Percentiles rank a stretch among this genome's conserved stretches.
phyloP scores from a whole-genome alignment of 2,888 invertebrate species.

The Imbricaverruca yamaguchii region DNA sequence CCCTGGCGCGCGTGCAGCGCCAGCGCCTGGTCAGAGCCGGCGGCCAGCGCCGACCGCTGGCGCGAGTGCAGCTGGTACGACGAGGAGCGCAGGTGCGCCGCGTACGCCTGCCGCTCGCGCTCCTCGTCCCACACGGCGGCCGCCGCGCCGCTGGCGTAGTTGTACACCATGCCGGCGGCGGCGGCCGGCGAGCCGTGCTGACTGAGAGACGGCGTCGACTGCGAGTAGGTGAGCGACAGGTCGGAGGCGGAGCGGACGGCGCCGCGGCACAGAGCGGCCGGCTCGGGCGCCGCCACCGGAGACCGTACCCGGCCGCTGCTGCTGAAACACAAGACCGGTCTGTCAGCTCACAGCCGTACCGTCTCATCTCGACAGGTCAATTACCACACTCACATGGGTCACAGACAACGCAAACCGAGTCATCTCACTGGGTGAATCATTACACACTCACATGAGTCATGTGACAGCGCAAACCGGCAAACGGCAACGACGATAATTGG shows the following conservation, averaged over 20 bases:
- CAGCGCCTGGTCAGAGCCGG: slow-evolving; percentile 4
- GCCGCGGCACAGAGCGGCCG: slow-evolving; percentile 31
- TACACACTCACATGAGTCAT: too few relatives aligned
- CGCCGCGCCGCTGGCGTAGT: slow-evolving; percentile 35
- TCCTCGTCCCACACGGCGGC: slow-evolving; percentile 29
- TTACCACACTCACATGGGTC: slow-evolving; percentile 2
- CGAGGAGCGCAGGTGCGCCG: slow-evolving; percentile 34
- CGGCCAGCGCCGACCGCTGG: slow-evolving; percentile 31
- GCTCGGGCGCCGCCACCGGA: slow-evolving; percentile 28
- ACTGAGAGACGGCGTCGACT: slow-evolving; percentile 36
- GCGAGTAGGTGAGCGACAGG: slow-evolving; percentile 29
- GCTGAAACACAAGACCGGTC: background rate
- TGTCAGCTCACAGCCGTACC: background rate
- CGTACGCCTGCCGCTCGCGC: slow-evolving; percentile 33
- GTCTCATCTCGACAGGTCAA: background rate
- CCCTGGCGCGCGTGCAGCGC: slow-evolving; percentile 15
- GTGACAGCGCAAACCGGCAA: too few relatives aligned
- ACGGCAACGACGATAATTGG: too few relatives aligned
- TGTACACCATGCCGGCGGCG: slow-evolving; percentile 29
- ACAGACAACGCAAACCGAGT: background rate
- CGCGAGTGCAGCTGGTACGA: slow-evolving; percentile 34
- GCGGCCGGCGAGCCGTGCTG: slow-evolving; percentile 40
- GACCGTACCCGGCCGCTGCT: slow-evolving; percentile 30
- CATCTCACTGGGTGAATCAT: too few relatives aligned
- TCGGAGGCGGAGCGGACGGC: slow-evolving; percentile 25